Evolutionary conservation across 2,113 vertebrate genomes (phyloP).

Genomic region (Vireo altiloquus): DNA sequence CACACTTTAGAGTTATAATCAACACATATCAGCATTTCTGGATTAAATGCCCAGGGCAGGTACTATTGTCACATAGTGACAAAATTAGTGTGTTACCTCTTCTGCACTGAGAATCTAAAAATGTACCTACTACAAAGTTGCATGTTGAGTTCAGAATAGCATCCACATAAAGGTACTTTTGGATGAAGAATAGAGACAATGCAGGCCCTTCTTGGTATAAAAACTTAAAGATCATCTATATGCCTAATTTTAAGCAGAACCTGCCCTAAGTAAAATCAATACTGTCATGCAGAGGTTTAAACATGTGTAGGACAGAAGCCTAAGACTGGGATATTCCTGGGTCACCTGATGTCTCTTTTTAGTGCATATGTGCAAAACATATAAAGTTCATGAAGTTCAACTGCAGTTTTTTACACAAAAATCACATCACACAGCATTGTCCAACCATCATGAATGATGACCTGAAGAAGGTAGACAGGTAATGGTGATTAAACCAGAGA

Average conservation of each 20-base stretch:
- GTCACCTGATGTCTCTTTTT: not conserved
- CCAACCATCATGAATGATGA: not conserved
- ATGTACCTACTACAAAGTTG: fast-evolving
- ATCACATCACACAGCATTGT: not conserved
- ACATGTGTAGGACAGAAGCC: not conserved
- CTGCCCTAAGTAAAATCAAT: not conserved
- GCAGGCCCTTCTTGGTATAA: not conserved
- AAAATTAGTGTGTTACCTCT: not conserved
- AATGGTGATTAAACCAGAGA: not conserved
- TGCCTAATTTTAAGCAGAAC: not conserved
- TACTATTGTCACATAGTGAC: not conserved
- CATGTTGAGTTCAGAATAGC: not conserved
- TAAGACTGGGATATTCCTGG: not conserved
- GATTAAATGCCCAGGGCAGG: fast-evolving
- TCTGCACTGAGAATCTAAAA: not conserved
- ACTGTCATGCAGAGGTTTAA: not conserved
- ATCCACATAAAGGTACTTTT: not conserved
- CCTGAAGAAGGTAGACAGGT: not conserved
- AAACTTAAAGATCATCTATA: not conserved
- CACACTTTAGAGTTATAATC: not conserved
- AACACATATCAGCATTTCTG: not conserved
- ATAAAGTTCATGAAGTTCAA: too few species aligned
- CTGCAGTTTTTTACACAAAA: not conserved
- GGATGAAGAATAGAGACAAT: not conserved
- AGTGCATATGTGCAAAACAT: not conserved